Evolutionary conservation across 2,797 vertebrate genomes (phyloP).

Genomic region (Pseudotriccus pelzelni): DNA sequence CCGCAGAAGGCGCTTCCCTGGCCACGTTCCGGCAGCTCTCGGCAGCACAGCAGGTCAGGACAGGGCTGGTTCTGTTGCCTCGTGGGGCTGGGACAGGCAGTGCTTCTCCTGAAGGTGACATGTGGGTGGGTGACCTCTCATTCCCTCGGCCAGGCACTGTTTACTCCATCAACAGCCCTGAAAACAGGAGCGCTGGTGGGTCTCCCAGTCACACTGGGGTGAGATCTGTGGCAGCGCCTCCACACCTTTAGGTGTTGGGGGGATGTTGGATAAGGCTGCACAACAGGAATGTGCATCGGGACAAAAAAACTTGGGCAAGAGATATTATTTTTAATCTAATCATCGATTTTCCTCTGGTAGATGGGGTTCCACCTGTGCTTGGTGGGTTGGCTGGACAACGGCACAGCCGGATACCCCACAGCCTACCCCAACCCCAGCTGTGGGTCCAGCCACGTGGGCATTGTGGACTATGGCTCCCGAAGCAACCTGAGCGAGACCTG

Average conservation of each 20-base stretch:
- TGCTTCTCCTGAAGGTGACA: background rate
- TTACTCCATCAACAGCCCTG: background rate
- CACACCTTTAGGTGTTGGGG: background rate
- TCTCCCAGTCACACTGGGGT: background rate
- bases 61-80: background rate
- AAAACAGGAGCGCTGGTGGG: background rate
- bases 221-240: background rate
- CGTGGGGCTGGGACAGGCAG: background rate
- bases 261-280: background rate
- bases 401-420: slow-evolving; percentile 86
- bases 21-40: slow-evolving; percentile 86
- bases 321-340: background rate
- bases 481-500: slow-evolving; percentile 81
- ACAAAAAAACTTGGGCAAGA: background rate
- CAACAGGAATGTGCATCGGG: background rate
- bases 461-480: slow-evolving; percentile 84
- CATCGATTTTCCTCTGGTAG: slow-evolving; percentile 56
- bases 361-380: slow-evolving; percentile 91
- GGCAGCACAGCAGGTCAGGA: slow-evolving; percentile 89
- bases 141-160: background rate
- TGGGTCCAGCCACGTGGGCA: slow-evolving; percentile 84
- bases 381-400: slow-evolving; percentile 89
- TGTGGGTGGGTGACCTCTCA: background rate
- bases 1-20: slow-evolving; percentile 81
- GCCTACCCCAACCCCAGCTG: slow-evolving; percentile 84